Evolutionary conservation across 2,113 vertebrate genomes (phyloP).

Genomic region (Zosterops hypoxanthus): DNA sequence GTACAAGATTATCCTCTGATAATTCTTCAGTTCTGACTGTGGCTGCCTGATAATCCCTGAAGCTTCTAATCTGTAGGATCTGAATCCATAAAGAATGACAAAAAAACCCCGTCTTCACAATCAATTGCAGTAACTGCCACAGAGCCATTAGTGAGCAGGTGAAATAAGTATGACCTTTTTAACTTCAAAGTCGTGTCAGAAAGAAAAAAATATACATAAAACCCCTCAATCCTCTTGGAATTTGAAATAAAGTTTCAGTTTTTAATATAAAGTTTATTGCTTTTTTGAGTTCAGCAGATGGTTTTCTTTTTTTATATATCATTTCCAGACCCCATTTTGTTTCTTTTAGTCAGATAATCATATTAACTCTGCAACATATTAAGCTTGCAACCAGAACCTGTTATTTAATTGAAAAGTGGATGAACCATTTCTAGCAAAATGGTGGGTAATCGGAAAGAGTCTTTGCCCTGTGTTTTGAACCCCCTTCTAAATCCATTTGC

Average conservation of each 20-base stretch:
- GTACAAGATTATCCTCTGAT: constrained; percentile 67
- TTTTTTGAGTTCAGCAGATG: not conserved
- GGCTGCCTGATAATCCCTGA: constrained; percentile 55
- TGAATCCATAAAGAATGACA: constrained; percentile 59
- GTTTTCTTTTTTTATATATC: not conserved
- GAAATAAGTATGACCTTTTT: constrained; percentile 47
- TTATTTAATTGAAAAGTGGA: not conserved
- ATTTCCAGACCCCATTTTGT: not conserved
- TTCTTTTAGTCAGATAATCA: not conserved
- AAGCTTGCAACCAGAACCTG: not conserved
- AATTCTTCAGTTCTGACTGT: constrained; percentile 64
- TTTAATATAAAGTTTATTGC: not conserved
- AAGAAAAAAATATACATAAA: not conserved
- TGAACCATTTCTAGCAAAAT: not conserved
- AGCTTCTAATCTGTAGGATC: constrained; percentile 62
- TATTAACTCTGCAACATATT: not conserved
- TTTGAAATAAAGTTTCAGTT: not conserved
- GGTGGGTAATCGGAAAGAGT: accelerated
- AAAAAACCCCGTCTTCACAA: not conserved
- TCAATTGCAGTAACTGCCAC: constrained; percentile 48
- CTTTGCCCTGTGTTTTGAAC: not conserved
- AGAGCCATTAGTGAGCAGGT: constrained; percentile 35
- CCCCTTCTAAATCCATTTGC: not conserved
- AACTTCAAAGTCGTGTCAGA: constrained; percentile 51
- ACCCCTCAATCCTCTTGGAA: not conserved